Percentiles rank a stretch among this genome's conserved stretches.
phyloP scores from a whole-genome alignment of 2,888 invertebrate species.

The Xylota sylvarum region DNA sequence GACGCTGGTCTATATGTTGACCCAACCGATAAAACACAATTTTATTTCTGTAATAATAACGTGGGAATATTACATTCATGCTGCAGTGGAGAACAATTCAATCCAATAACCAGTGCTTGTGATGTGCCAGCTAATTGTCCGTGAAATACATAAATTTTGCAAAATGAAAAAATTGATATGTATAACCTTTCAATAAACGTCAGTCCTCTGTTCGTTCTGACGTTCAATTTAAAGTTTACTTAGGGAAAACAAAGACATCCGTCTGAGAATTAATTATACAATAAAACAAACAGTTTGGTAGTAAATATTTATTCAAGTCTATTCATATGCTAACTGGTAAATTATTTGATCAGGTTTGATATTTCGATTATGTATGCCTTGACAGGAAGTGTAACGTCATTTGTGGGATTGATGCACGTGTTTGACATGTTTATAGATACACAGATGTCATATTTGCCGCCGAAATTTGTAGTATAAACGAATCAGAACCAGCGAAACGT shows the following conservation, averaged over 20 bases:
- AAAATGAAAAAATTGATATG: no score
- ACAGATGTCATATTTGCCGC: neutral
- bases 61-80: constrained; percentile 41
- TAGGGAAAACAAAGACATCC: neutral
- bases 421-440: neutral
- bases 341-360: constrained; percentile 10
- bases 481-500: neutral
- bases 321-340: neutral
- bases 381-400: neutral
- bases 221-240: neutral
- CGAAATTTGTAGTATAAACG: no score
- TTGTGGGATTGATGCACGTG: neutral
- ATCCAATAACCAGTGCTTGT: constrained; percentile 55
- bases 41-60: constrained; percentile 42
- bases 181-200: no score
- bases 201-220: neutral
- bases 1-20: constrained; percentile 33
- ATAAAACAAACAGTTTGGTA: neutral
- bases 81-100: constrained; percentile 43
- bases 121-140: constrained; percentile 56
- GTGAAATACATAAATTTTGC: neutral
- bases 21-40: constrained; percentile 7
- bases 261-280: neutral
- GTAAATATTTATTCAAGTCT: constrained; percentile 1
- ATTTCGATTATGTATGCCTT: neutral